A percentile compares a stretch with the other conserved stretches of the same genome.
phyloP scores from a whole-genome alignment of 2,888 invertebrate species.

The Rapana venosa region DNA sequence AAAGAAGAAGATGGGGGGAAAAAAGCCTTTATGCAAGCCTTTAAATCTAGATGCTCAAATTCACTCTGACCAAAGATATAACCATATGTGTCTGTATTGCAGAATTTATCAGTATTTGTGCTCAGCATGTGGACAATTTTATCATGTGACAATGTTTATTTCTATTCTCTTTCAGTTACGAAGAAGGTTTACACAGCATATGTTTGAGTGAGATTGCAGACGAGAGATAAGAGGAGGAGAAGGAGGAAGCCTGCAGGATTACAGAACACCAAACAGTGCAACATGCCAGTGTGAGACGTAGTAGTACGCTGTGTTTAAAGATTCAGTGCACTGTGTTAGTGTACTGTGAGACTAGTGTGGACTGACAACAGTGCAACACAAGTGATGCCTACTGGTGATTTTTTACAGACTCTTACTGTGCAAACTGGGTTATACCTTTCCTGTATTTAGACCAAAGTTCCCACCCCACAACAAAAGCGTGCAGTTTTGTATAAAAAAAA shows the following conservation, averaged over 20 bases:
- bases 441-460: too few relatives aligned
- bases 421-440: too few relatives aligned
- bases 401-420: too few relatives aligned
- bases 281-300: neutral
- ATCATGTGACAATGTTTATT: neutral
- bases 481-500: too few relatives aligned
- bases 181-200: slow-evolving; percentile 33
- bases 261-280: neutral
- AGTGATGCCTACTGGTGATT: neutral
- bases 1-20: too few relatives aligned
- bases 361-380: neutral
- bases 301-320: neutral
- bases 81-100: too few relatives aligned
- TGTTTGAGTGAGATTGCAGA: slow-evolving; percentile 32
- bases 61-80: too few relatives aligned
- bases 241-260: neutral
- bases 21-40: too few relatives aligned
- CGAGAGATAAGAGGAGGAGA: neutral
- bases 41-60: too few relatives aligned
- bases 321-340: neutral
- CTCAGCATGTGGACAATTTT: neutral
- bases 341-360: neutral
- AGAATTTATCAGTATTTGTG: too few relatives aligned
- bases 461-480: too few relatives aligned
- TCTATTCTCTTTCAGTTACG: slow-evolving; percentile 30